A percentile compares a stretch with the other conserved stretches of the same genome.
Evolutionary conservation across 2,113 vertebrate species (phyloP).

Genomic region (Tyto alba): DNA sequence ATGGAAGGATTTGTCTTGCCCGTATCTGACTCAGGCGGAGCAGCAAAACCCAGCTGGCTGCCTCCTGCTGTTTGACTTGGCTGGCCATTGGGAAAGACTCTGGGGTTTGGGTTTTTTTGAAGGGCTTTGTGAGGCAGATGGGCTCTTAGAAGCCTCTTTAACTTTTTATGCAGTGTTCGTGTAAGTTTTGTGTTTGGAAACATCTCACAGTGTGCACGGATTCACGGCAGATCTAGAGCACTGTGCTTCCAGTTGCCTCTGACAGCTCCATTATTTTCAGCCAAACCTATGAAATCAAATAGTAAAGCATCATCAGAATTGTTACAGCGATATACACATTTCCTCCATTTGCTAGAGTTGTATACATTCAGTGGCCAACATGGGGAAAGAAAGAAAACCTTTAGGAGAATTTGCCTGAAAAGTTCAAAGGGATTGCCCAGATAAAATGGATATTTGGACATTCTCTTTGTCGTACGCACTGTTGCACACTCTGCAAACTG

Average conservation of each 20-base stretch:
- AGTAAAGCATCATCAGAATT: background rate
- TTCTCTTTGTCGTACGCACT: background rate
- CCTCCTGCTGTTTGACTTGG: background rate
- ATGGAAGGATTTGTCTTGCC: background rate
- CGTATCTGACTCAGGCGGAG: background rate
- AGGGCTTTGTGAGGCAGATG: background rate
- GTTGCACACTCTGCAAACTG: background rate
- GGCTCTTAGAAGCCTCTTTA: background rate
- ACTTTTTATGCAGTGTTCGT: background rate
- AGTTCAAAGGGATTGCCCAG: background rate
- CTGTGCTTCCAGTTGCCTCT: background rate
- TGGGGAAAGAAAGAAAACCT: background rate
- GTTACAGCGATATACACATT: fast-evolving
- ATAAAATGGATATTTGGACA: background rate
- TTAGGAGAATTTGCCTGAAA: background rate
- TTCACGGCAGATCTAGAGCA: background rate
- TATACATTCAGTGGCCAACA: background rate
- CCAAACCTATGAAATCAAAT: background rate
- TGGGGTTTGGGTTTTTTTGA: background rate
- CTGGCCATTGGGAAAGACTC: background rate
- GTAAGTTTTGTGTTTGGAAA: background rate
- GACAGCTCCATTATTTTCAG: background rate
- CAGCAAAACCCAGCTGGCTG: background rate
- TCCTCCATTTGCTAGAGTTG: background rate
- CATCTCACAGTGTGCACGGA: fast-evolving